Evolutionary conservation across 2,888 invertebrate genomes (phyloP).

Genomic region (Trilocha varians): DNA sequence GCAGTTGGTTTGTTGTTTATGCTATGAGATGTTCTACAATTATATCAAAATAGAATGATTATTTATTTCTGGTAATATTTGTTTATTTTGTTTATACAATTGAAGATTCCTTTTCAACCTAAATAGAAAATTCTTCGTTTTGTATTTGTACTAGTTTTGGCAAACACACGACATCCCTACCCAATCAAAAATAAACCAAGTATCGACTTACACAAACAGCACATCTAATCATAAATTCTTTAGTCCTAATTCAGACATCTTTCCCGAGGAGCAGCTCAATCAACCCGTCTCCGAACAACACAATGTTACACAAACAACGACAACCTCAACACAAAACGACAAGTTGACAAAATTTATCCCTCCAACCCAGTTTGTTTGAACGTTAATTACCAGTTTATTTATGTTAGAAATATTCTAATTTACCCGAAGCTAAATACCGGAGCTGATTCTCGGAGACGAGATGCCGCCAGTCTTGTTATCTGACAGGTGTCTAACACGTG

Average conservation of each 20-base stretch:
- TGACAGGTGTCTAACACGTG: conserved; percentile 64
- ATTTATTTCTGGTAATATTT: too few species aligned
- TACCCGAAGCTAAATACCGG: conserved; percentile 46
- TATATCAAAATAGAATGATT: too few species aligned
- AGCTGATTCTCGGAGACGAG: conserved; percentile 30
- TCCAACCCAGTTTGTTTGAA: conserved; percentile 50
- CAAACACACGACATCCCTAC: too few species aligned
- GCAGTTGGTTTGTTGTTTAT: neutral
- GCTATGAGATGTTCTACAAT: too few species aligned
- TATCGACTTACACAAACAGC: too few species aligned
- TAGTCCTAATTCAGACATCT: too few species aligned
- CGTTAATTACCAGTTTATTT: conserved; percentile 61
- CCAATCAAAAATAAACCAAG: too few species aligned
- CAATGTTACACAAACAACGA: conserved; percentile 24
- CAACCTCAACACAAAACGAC: conserved; percentile 35
- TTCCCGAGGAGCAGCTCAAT: neutral
- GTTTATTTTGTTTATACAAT: too few species aligned
- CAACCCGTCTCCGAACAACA: neutral
- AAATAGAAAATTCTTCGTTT: too few species aligned
- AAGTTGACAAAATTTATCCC: conserved; percentile 52
- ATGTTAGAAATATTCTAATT: conserved; percentile 60
- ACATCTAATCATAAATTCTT: too few species aligned
- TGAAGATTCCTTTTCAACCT: too few species aligned
- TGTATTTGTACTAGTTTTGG: too few species aligned
- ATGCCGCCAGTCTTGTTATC: conserved; percentile 43